A percentile compares a stretch with the other conserved stretches of the same genome.
These are phyloP conservation scores for Operophtera brumata DNA, from an alignment of 2,888 invertebrate species.

Conservation along the genomic window DNA sequence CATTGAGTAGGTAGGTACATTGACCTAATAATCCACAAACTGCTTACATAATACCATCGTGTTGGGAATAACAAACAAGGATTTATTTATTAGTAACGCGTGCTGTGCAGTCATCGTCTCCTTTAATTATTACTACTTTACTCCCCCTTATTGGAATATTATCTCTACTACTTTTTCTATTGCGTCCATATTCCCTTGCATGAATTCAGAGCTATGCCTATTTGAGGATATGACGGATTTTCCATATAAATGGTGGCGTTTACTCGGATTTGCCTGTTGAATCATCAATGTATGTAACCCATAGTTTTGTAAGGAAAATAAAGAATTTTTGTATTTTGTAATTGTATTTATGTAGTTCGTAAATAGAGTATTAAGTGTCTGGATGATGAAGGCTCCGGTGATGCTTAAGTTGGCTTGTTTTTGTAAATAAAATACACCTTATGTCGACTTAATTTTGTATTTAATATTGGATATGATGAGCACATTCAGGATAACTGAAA, in stretches of 20 bases:
- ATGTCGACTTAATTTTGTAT: background rate
- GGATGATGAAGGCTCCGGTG: slow-evolving; percentile 21
- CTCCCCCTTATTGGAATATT: slow-evolving; percentile 11
- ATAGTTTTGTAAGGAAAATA: too few relatives aligned
- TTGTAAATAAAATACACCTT: slow-evolving; percentile 19
- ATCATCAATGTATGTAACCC: too few relatives aligned
- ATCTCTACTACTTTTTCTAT: slow-evolving; percentile 18
- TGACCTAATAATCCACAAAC: slow-evolving; percentile 64
- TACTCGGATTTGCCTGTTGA: slow-evolving; percentile 52
- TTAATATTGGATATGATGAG: too few relatives aligned
- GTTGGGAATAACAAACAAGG: slow-evolving; percentile 51
- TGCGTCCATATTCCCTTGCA: slow-evolving; percentile 20
- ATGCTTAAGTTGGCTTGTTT: slow-evolving; percentile 17
- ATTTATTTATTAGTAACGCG: slow-evolving; percentile 54
- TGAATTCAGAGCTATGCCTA: slow-evolving; percentile 12
- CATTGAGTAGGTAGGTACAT: slow-evolving; percentile 40
- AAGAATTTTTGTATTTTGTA: too few relatives aligned
- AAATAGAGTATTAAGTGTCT: slow-evolving; percentile 34
- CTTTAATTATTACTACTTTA: slow-evolving; percentile 44
- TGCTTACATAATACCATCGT: slow-evolving; percentile 54
- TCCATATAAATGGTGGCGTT: slow-evolving; percentile 52
- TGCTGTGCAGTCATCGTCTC: slow-evolving; percentile 48
- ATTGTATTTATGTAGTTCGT: too few relatives aligned
- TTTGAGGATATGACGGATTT: slow-evolving; percentile 18
- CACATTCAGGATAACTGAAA: too few relatives aligned